phyloP scores from a whole-genome alignment of 2,113 vertebrate species.

The Pardalotus punctatus region DNA sequence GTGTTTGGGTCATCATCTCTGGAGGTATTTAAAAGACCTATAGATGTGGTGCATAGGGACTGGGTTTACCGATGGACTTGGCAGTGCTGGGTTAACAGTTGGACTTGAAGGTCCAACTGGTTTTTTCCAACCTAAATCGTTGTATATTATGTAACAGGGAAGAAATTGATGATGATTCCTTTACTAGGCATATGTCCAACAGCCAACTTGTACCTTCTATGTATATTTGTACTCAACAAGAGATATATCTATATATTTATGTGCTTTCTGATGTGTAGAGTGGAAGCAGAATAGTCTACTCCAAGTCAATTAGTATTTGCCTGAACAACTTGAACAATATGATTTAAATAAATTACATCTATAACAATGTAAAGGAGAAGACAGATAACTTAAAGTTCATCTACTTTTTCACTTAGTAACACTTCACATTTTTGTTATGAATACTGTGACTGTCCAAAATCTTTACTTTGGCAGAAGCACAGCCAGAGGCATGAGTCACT shows the following conservation, averaged over 20 bases:
- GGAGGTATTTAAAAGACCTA: not conserved
- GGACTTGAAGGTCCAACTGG: not conserved
- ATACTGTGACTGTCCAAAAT: not conserved
- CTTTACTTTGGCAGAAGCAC: not conserved
- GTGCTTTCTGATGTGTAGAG: not conserved
- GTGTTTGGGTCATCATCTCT: not conserved
- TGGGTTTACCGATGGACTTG: not conserved
- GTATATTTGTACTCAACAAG: not conserved
- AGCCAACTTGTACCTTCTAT: not conserved
- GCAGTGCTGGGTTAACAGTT: not conserved
- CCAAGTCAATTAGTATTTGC: not conserved
- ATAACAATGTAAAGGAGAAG: not conserved
- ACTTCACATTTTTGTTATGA: not conserved
- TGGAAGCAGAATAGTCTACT: not conserved
- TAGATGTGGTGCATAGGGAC: accelerated
- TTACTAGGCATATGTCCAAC: not conserved
- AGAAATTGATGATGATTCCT: not conserved
- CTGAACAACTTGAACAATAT: not conserved
- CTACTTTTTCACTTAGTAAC: not conserved
- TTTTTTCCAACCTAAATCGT: not conserved
- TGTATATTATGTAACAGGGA: not conserved
- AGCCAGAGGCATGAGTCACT: constrained; percentile 14
- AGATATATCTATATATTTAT: not conserved
- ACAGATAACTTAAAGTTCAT: not conserved
- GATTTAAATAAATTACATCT: not conserved